Conservation (phyloP, 1,140 invertebrate species). For the Trialeurodes vaporariorum region DNA sequence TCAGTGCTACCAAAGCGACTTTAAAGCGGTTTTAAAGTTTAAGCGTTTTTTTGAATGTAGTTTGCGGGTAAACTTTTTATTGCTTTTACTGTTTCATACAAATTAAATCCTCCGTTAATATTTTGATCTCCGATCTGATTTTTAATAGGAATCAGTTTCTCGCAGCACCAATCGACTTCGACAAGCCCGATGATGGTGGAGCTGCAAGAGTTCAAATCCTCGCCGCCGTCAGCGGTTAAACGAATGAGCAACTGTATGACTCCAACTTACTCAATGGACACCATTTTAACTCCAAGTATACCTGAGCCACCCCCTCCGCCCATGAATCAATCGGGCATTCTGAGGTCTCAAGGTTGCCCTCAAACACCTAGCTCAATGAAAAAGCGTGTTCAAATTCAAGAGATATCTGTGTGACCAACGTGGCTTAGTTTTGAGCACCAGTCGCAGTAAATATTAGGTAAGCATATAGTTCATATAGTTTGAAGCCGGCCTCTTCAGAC, state of each 20-base stretch:
- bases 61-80: too few species aligned
- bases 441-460: too few species aligned
- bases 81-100: too few species aligned
- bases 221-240: conserved; percentile 39
- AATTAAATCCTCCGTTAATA: too few species aligned
- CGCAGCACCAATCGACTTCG: conserved; percentile 48
- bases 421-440: too few species aligned
- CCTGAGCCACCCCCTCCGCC: conserved; percentile 24
- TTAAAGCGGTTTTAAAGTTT: too few species aligned
- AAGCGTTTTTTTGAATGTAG: too few species aligned
- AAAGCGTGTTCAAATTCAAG: conserved; percentile 26
- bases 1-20: too few species aligned
- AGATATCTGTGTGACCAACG: conserved; percentile 23
- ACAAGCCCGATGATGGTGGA: conserved; percentile 50
- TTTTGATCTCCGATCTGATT: too few species aligned
- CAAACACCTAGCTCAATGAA: conserved; percentile 24
- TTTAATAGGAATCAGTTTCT: conserved; percentile 38
- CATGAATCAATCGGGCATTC: conserved; percentile 20
- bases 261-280: conserved; percentile 33
- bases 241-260: conserved; percentile 34
- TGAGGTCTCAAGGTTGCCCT: conserved; percentile 19
- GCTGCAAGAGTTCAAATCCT: conserved; percentile 50
- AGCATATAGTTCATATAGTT: too few species aligned
- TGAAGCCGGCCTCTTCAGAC: neutral
- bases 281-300: conserved; percentile 39